Percentiles rank a stretch among this genome's conserved stretches.
These are phyloP conservation scores for Leptinotarsa defecta DNA, from an alignment of 1,140 invertebrate species.

Conservation along the genomic window DNA sequence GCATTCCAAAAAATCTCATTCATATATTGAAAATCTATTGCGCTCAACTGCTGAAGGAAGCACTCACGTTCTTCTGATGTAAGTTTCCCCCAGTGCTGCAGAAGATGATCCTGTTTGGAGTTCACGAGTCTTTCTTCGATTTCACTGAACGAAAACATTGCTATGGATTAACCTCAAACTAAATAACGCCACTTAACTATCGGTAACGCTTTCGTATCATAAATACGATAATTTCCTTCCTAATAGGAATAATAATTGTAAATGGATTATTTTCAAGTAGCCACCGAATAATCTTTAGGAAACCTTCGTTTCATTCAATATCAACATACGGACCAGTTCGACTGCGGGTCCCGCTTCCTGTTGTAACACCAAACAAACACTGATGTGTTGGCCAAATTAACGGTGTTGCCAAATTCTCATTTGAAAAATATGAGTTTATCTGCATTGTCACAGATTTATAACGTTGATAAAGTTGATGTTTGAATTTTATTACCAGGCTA, in stretches of 20 bases:
- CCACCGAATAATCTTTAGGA: not conserved
- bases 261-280: not conserved
- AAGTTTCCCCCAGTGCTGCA: slow-evolving; percentile 83
- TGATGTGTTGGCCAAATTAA: not conserved
- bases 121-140: not conserved
- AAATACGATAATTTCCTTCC: slow-evolving; percentile 11
- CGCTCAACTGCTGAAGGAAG: slow-evolving; percentile 65
- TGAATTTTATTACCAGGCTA: too few species aligned
- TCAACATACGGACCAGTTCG: not conserved
- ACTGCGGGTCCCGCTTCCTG: not conserved
- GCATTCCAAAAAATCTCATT: slow-evolving; percentile 69
- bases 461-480: too few species aligned
- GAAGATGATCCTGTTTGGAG: slow-evolving; percentile 76
- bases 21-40: slow-evolving; percentile 70
- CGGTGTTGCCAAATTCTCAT: not conserved
- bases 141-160: slow-evolving; percentile 10
- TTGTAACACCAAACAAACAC: not conserved
- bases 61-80: slow-evolving; percentile 65
- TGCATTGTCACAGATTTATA: too few species aligned
- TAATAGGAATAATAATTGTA: not conserved
- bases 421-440: not conserved
- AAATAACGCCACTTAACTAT: not conserved
- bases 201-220: not conserved
- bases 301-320: not conserved
- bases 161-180: not conserved